Base-by-base conservation (phyloP, 2,113 vertebrate species). In the Poeciliopsis retropinna region DNA sequence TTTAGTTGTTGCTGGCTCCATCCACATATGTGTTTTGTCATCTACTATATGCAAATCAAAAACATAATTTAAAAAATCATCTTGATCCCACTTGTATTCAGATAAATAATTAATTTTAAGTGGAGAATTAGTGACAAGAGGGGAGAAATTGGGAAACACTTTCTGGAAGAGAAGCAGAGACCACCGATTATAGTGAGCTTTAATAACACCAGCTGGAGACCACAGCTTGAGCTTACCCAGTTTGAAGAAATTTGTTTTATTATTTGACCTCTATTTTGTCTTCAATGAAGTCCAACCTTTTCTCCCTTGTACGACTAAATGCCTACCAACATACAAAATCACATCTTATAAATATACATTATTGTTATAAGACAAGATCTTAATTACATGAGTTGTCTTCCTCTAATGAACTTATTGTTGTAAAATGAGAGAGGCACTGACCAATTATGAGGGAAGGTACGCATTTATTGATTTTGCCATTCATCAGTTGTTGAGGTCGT, bases 381-480 rank as follows among this genome's bases (percentile, higher is more conserved):
- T 69, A 70, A 84, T 88, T 88, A 81, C 67, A 83, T 76, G 28
- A 71, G 39, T 79, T 85, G 83, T 84, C 88, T 83, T 69, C 28
- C 68, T 60, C 72, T 31, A 86, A 90, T 89, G 60, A 85, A 87
- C 81, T 87, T 85, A 87, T 85, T 87, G 81, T 87, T 88, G 63
- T 66, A 69, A 73, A 86, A 77, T 72, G 72, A 78, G 82, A 85
- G 60, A 67, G 80, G 75, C 84, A 28, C 73, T 15, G 63, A 80
- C 72, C 73, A 83, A 86, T 85, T 82, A 82, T 64, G 67, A 75
- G n/a, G 77, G 88, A 89, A 91, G 89, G 89, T 87, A 63, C 64
- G 78, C 84, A 90, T 90, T 88, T 89, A 92, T 92, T 54, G 47
- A 54, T 54, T 54, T 90, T 85, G 79, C 82, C 87, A 91, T 92